These are phyloP conservation scores for Drosophila longiperda DNA, from an alignment of 2,888 invertebrate genomes.

Conservation along the genomic window DNA sequence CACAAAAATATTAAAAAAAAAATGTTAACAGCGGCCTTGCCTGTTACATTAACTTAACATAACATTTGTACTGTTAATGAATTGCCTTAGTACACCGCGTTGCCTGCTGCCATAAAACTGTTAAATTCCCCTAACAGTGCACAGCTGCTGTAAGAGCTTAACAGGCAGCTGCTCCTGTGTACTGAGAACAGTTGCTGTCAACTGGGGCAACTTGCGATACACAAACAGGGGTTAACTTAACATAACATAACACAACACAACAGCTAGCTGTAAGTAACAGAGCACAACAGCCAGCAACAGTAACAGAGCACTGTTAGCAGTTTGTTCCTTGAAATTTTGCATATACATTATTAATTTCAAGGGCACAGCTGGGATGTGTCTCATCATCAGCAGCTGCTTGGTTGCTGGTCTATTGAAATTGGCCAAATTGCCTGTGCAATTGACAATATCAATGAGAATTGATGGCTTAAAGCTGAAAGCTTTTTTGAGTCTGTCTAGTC, in stretches of 20 bases:
- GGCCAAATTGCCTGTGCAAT: conserved; percentile 47
- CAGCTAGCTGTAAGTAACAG: not conserved
- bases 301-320: not conserved
- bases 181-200: conserved; percentile 59
- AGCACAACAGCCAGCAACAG: not conserved
- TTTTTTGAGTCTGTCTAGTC: conserved; percentile 26
- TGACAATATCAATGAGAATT: conserved; percentile 57
- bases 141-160: conserved; percentile 2
- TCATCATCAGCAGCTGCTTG: conserved; percentile 9
- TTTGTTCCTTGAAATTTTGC: not conserved
- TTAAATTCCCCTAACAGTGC: conserved; percentile 25
- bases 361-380: conserved; percentile 24
- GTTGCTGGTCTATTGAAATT: conserved; percentile 32
- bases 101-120: conserved; percentile 26
- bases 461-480: conserved; percentile 23
- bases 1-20: not conserved
- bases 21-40: not conserved
- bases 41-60: conserved; percentile 7
- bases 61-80: not conserved
- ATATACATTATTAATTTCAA: conserved; percentile 41
- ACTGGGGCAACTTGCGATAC: conserved; percentile 27
- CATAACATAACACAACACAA: conserved; percentile 1
- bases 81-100: not conserved
- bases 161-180: conserved; percentile 34
- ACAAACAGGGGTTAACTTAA: conserved; percentile 36